A percentile compares a stretch with the other conserved stretches of the same genome.
Evolutionary conservation across 2,888 invertebrate species (phyloP).

Genomic region (Catotricha subobsoleta): DNA sequence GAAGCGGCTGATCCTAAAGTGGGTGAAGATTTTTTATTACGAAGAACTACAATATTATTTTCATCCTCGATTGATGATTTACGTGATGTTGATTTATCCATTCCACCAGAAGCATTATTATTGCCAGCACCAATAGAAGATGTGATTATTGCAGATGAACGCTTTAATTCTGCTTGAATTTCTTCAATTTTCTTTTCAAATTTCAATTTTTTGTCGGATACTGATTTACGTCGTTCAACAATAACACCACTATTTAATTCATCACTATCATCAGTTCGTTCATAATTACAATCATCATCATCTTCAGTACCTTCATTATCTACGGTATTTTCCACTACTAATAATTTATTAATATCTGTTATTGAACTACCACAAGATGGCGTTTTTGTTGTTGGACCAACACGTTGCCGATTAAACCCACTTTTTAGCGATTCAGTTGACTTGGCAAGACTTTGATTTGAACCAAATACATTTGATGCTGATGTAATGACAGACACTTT

Average conservation of each 20-base stretch:
- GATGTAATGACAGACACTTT: background rate
- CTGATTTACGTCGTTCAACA: slow-evolving; percentile 23
- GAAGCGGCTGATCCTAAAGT: no score
- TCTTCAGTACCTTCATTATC: background rate
- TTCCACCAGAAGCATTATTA: slow-evolving; percentile 8
- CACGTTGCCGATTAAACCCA: slow-evolving; percentile 13
- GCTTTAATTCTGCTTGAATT: slow-evolving; percentile 19
- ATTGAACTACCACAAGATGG: slow-evolving; percentile 14
- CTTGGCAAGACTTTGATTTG: slow-evolving; percentile 6
- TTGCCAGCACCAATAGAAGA: no score
- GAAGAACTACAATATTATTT: slow-evolving; percentile 17
- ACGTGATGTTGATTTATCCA: background rate
- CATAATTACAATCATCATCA: background rate
- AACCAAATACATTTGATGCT: background rate
- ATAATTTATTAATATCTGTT: slow-evolving; percentile 9
- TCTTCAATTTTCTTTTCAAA: slow-evolving; percentile 20
- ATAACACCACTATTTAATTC: slow-evolving; percentile 11
- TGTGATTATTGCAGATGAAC: slow-evolving; percentile 18
- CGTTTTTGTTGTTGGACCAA: slow-evolving; percentile 9
- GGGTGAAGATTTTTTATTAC: slow-evolving; percentile 25
- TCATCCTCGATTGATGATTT: slow-evolving; percentile 12
- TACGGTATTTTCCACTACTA: background rate
- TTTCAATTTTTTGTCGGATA: slow-evolving; percentile 22
- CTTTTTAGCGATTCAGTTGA: slow-evolving; percentile 12
- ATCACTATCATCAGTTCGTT: background rate